A percentile compares a stretch with the other conserved stretches of the same genome.
Conservation (phyloP, 2,113 vertebrate species). For the Hyaena hyaena region DNA sequence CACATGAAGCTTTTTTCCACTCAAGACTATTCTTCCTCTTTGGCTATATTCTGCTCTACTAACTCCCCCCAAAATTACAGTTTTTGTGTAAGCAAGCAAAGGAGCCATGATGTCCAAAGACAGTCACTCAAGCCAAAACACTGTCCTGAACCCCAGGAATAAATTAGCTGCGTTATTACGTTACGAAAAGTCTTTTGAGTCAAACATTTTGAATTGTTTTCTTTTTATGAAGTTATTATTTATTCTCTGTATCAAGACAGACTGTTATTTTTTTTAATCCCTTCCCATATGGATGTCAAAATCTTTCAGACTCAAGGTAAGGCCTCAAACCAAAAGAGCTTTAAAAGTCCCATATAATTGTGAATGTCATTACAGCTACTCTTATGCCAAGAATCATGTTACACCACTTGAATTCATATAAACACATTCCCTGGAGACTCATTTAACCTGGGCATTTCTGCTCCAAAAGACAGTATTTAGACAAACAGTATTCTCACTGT, state of each 20-base stretch:
- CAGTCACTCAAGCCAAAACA: neutral
- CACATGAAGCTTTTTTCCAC: neutral
- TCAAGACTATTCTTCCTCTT: neutral
- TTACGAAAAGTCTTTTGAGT: neutral
- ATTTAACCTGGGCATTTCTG: neutral
- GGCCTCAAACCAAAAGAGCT: conserved; percentile 52
- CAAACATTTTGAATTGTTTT: neutral
- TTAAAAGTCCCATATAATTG: neutral
- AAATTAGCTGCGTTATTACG: neutral
- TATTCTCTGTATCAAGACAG: conserved; percentile 24
- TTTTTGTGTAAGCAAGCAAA: conserved; percentile 4
- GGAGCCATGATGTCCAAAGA: neutral
- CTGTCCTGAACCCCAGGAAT: neutral
- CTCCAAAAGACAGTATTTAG: neutral
- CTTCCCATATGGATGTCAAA: conserved; percentile 51
- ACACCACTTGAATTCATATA: conserved; percentile 27
- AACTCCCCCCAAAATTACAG: neutral
- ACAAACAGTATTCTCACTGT: neutral
- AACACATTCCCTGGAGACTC: conserved; percentile 11
- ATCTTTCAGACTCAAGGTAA: conserved; percentile 37
- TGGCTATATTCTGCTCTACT: neutral
- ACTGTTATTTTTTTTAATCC: conserved; percentile 23
- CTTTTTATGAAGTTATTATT: conserved; percentile 32
- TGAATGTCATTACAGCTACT: neutral
- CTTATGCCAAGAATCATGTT: conserved; percentile 7